phyloP scores from a whole-genome alignment of 2,113 vertebrate genomes.

The Uria lomvia region DNA sequence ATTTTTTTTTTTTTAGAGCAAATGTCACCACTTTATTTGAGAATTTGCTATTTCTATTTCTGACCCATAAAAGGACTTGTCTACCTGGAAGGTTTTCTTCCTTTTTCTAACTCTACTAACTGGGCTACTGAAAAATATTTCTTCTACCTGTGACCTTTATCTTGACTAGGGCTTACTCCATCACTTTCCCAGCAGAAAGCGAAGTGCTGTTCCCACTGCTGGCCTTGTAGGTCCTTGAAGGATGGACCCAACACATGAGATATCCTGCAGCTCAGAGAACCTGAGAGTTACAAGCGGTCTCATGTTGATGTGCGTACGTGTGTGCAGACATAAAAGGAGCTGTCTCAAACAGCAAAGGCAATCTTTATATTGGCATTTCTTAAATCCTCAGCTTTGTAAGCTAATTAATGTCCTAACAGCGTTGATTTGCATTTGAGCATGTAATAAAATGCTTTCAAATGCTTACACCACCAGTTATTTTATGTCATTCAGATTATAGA shows the following conservation, averaged over 20 bases:
- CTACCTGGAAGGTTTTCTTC: background rate
- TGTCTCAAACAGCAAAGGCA: background rate
- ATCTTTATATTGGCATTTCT: background rate
- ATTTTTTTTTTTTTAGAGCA: background rate
- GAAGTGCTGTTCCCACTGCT: background rate
- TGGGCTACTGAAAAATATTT: background rate
- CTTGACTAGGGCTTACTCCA: background rate
- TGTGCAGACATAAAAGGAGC: background rate
- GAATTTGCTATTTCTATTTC: background rate
- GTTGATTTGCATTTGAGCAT: background rate
- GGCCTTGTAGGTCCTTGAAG: background rate
- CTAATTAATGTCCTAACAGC: background rate
- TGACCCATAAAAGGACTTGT: background rate
- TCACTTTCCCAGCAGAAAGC: background rate
- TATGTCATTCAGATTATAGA: background rate
- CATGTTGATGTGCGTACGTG: no score
- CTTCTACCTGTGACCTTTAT: background rate
- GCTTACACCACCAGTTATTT: background rate
- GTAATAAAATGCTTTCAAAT: background rate
- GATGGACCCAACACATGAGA: rapidly evolving
- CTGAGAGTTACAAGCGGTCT: background rate
- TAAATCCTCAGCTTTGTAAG: background rate
- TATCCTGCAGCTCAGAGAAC: background rate
- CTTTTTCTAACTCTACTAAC: background rate
- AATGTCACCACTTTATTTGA: background rate